phyloP scores from a whole-genome alignment of 2,797 vertebrate genomes.

The Peromyscus melanophrys region DNA sequence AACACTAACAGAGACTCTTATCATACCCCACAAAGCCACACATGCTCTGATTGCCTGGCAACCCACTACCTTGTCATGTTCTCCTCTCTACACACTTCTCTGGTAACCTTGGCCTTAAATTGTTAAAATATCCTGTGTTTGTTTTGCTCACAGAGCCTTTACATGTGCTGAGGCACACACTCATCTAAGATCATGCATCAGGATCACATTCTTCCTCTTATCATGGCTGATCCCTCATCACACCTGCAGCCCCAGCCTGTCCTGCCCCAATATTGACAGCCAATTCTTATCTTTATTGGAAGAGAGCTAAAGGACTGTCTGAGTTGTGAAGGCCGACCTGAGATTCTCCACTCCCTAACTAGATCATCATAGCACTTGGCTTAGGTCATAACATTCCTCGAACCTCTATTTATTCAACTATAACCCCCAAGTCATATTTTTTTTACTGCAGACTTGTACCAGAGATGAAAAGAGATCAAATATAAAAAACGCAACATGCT shows the following conservation, averaged over 20 bases:
- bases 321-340: neutral
- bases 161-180: neutral
- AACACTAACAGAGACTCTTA: neutral
- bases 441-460: neutral
- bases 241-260: neutral
- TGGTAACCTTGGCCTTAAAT: neutral
- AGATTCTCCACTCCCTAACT: neutral
- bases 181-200: neutral
- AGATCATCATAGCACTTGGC: neutral
- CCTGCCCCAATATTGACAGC: neutral
- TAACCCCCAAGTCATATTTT: neutral
- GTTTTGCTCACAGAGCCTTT: conserved; percentile 34
- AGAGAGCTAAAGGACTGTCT: neutral
- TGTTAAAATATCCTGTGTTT: neutral
- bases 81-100: neutral
- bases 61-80: neutral
- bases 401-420: neutral
- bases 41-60: neutral
- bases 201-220: neutral
- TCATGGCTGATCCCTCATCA: neutral
- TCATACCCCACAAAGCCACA: neutral
- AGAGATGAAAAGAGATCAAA: neutral
- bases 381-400: neutral
- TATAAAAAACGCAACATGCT: neutral
- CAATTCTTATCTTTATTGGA: neutral